These are phyloP conservation scores for Macquaria ambigua DNA, from an alignment of 2,113 vertebrate species.

Conservation along the genomic window DNA sequence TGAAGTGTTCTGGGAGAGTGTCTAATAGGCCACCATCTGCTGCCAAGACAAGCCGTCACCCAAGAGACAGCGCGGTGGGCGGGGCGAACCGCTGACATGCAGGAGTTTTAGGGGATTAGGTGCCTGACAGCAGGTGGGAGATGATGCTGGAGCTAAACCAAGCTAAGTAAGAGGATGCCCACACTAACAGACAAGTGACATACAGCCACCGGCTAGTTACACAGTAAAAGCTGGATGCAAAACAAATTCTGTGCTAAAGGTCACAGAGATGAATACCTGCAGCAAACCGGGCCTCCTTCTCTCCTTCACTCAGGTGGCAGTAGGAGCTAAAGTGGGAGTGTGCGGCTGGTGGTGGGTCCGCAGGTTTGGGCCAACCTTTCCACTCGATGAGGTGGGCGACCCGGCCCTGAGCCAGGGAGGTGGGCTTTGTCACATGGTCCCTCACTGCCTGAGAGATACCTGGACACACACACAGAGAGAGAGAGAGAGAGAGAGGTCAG, in stretches of 20 bases:
- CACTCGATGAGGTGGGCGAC: conserved; percentile 98
- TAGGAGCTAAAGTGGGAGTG: conserved; percentile 96
- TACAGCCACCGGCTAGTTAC: background rate
- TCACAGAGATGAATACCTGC: conserved; percentile 84
- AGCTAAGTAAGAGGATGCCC: conserved; percentile 39
- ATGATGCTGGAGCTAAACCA: conserved; percentile 48
- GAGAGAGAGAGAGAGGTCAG: background rate
- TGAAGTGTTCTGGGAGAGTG: conserved; percentile 68
- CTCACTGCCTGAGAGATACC: conserved; percentile 98
- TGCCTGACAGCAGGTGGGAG: conserved; percentile 62
- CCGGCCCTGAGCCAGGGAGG: conserved; percentile 96
- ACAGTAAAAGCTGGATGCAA: background rate
- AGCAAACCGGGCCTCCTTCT: conserved; percentile 97
- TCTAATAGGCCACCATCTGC: conserved; percentile 83
- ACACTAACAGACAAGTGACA: conserved; percentile 14
- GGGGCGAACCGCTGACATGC: conserved; percentile 34
- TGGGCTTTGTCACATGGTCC: conserved; percentile 98
- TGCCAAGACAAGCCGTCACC: conserved; percentile 63
- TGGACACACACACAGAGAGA: conserved; percentile 59
- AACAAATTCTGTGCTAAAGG: background rate
- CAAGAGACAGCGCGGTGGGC: conserved; percentile 42
- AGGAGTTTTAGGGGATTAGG: conserved; percentile 67
- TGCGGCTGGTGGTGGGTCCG: conserved; percentile 85
- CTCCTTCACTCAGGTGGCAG: conserved; percentile 94
- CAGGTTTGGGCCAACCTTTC: conserved; percentile 97